Conservation (phyloP, 1,140 invertebrate species). For the Pectinophora gossypiella region DNA sequence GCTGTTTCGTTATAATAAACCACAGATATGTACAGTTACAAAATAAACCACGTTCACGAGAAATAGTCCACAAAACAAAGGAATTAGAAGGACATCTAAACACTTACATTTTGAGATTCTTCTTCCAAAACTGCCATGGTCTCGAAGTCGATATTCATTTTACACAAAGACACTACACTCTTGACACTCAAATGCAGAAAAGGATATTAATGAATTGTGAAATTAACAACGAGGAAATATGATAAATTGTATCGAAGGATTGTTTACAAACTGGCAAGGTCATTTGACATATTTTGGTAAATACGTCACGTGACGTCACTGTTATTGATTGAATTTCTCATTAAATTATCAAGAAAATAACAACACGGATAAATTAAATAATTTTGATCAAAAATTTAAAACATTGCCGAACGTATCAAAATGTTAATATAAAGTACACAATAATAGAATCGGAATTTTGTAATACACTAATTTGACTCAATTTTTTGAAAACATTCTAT, state of each 20-base stretch:
- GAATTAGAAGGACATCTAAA: slow-evolving; percentile 7
- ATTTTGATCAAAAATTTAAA: no score
- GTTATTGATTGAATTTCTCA: background rate
- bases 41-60: no score
- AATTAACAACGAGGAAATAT: slow-evolving; percentile 37
- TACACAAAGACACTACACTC: slow-evolving; percentile 14
- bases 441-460: no score
- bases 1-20: no score
- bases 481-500: no score
- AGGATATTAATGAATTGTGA: slow-evolving; percentile 3
- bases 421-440: no score
- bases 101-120: slow-evolving; percentile 65
- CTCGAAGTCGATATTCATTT: slow-evolving; percentile 69
- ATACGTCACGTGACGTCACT: slow-evolving; percentile 18
- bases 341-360: no score
- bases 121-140: slow-evolving; percentile 68
- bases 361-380: no score
- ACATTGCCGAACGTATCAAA: no score
- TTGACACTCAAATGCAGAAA: slow-evolving; percentile 9
- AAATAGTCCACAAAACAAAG: no score
- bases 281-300: slow-evolving; percentile 71
- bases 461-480: no score
- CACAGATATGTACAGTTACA: no score
- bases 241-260: slow-evolving; percentile 35
- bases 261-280: slow-evolving; percentile 74